Conservation (phyloP, 2,113 vertebrate genomes). For the Aix galericulata region DNA sequence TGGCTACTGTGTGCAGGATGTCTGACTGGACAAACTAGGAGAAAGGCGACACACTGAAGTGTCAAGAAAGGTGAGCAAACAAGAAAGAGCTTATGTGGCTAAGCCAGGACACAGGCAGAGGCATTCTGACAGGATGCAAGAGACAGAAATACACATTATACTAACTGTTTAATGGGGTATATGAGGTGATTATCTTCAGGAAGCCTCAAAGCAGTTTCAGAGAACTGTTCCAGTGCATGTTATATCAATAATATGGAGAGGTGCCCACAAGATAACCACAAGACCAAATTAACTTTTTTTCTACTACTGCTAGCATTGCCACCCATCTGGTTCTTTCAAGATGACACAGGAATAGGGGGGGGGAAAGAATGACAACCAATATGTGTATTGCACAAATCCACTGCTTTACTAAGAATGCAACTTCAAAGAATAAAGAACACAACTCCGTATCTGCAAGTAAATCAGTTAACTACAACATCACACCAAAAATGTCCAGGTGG, state of each 20-base stretch:
- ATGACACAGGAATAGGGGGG: not conserved
- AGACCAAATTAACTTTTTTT: not conserved
- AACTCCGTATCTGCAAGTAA: not conserved
- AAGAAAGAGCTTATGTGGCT: not conserved
- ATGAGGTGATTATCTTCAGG: not conserved
- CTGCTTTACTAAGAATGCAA: accelerated
- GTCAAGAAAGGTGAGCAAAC: not conserved
- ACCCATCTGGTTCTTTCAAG: not conserved
- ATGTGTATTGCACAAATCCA: not conserved
- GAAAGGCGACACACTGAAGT: not conserved
- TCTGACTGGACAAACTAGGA: not conserved
- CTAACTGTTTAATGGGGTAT: not conserved
- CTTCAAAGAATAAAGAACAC: not conserved
- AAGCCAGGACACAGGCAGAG: not conserved
- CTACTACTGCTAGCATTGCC: not conserved
- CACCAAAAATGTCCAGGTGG: not conserved
- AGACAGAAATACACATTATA: not conserved
- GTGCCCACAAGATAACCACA: not conserved
- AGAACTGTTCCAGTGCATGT: not conserved
- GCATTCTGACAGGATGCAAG: not conserved
- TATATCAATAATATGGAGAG: not conserved
- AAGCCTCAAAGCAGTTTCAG: not conserved
- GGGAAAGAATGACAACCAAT: not conserved
- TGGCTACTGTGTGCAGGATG: not conserved
- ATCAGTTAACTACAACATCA: not conserved